These are phyloP conservation scores for Telenomus remus DNA, from an alignment of 1,140 invertebrate genomes.

Conservation along the genomic window DNA sequence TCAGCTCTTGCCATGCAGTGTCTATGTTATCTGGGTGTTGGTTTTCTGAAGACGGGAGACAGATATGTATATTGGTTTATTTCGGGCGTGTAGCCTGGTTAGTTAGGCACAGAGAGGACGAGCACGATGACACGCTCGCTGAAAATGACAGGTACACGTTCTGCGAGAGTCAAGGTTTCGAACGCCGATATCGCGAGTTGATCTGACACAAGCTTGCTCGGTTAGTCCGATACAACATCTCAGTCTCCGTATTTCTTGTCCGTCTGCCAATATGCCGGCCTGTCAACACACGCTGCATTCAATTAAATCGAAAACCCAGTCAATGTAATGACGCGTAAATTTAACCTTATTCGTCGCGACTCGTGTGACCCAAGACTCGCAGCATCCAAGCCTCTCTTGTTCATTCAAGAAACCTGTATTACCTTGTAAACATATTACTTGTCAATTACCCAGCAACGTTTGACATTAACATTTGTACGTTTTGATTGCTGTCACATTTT, in stretches of 20 bases:
- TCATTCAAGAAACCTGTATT: neutral
- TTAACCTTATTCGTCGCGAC: slow-evolving; percentile 59
- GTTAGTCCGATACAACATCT: slow-evolving; percentile 59
- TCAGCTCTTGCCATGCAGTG: slow-evolving; percentile 51
- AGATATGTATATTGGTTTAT: slow-evolving; percentile 56
- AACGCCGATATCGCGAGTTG: slow-evolving; percentile 69
- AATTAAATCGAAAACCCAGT: slow-evolving; percentile 68
- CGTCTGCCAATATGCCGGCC: slow-evolving; percentile 73
- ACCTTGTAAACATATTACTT: slow-evolving; percentile 19
- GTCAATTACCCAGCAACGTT: slow-evolving; percentile 28
- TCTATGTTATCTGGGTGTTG: slow-evolving; percentile 49
- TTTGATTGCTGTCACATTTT: slow-evolving; percentile 16
- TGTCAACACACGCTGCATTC: slow-evolving; percentile 76
- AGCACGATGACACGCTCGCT: slow-evolving; percentile 72
- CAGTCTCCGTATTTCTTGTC: slow-evolving; percentile 60
- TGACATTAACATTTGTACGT: slow-evolving; percentile 42
- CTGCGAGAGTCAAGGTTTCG: slow-evolving; percentile 65
- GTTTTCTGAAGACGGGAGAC: slow-evolving; percentile 29
- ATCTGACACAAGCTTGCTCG: slow-evolving; percentile 72
- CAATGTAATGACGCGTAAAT: slow-evolving; percentile 74
- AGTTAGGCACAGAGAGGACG: slow-evolving; percentile 57
- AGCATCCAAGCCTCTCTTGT: slow-evolving; percentile 1
- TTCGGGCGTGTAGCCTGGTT: slow-evolving; percentile 59
- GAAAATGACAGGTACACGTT: slow-evolving; percentile 75
- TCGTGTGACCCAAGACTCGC: slow-evolving; percentile 20